Evolutionary conservation across 2,888 invertebrate genomes (phyloP).

Genomic region (Pterobdella sp.): DNA sequence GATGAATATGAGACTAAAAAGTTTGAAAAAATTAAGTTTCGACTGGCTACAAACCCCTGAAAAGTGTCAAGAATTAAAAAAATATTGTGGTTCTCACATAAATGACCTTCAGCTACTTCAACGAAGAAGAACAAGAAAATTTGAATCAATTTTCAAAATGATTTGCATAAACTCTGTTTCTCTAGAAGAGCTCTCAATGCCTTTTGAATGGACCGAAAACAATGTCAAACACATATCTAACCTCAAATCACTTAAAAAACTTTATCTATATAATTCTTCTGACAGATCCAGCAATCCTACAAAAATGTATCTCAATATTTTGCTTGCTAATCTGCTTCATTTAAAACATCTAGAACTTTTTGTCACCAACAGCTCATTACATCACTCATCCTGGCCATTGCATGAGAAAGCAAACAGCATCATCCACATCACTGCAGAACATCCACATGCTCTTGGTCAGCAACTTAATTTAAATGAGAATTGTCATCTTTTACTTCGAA

Average conservation of each 20-base stretch:
- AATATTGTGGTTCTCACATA: background rate
- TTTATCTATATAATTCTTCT: background rate
- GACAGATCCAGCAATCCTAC: background rate
- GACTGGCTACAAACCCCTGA: slow-evolving; percentile 9
- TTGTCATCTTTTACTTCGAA: background rate
- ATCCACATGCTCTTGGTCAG: background rate
- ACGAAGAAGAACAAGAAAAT: background rate
- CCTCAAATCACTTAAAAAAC: background rate
- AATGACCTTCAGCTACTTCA: background rate
- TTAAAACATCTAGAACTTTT: background rate
- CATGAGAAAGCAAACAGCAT: background rate
- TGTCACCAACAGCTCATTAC: background rate
- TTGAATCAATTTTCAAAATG: background rate
- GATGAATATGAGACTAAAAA: slow-evolving; percentile 32
- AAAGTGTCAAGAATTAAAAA: background rate
- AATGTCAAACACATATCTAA: background rate
- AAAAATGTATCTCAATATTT: background rate
- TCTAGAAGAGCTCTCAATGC: background rate
- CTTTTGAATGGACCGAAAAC: background rate
- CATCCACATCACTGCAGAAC: background rate
- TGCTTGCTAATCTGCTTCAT: background rate
- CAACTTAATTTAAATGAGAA: background rate
- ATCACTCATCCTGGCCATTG: background rate
- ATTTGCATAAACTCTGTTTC: background rate
- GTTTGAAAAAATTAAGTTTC: background rate